These are phyloP conservation scores for Gymnopithys bicolor DNA, from an alignment of 2,797 vertebrate genomes.

Conservation along the genomic window DNA sequence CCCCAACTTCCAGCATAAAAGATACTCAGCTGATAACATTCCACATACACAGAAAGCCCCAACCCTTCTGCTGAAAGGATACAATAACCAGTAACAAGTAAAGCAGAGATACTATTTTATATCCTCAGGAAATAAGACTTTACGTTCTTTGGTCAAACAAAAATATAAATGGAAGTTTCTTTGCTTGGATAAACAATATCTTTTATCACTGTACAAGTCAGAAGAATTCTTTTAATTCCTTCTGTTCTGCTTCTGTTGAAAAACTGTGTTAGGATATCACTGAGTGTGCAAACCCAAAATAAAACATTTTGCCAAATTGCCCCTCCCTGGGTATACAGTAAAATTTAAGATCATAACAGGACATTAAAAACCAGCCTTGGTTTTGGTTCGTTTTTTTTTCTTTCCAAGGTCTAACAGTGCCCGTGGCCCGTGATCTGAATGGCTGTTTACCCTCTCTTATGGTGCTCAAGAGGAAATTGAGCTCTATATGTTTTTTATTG, in stretches of 20 bases:
- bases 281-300: background rate
- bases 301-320: background rate
- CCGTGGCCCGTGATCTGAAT: background rate
- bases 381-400: background rate
- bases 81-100: background rate
- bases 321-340: fast-evolving
- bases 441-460: constrained; percentile 56
- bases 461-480: constrained; percentile 51
- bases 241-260: constrained; percentile 11
- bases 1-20: background rate
- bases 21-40: background rate
- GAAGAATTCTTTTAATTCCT: background rate
- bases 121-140: background rate
- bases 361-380: background rate
- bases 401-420: background rate
- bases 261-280: background rate
- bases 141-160: background rate
- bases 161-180: background rate
- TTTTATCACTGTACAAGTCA: background rate
- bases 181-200: background rate
- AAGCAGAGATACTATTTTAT: background rate
- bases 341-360: background rate
- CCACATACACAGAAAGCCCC: background rate
- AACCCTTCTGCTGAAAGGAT: background rate
- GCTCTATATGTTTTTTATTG: constrained; percentile 55